Conservation (phyloP, 2,888 invertebrate genomes). For the Tromatobia lineatoria region DNA sequence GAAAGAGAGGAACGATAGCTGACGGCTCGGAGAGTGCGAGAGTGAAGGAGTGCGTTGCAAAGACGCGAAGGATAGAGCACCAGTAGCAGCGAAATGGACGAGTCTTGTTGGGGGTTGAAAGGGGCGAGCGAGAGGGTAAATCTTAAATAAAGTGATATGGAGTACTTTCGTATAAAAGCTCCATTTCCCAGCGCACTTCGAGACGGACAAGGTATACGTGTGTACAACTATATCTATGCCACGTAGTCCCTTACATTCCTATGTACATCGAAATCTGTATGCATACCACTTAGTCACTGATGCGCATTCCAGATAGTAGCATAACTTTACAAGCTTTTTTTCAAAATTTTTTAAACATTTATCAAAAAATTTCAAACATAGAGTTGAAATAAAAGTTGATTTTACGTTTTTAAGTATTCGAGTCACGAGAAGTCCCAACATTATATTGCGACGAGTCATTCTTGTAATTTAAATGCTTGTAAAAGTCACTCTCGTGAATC, state of each 20-base stretch:
- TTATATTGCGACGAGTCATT: neutral
- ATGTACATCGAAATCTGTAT: slow-evolving; percentile 2
- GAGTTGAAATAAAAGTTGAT: neutral
- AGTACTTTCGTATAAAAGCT: slow-evolving; percentile 85
- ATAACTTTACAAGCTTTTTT: slow-evolving; percentile 44
- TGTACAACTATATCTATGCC: neutral
- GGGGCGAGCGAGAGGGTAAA: slow-evolving; percentile 85
- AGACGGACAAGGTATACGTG: slow-evolving; percentile 54
- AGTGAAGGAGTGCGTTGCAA: slow-evolving; percentile 52
- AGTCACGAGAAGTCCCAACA: too few species aligned
- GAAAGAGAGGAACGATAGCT: slow-evolving; percentile 41
- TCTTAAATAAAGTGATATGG: slow-evolving; percentile 86
- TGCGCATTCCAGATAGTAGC: slow-evolving; percentile 45
- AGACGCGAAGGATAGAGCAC: slow-evolving; percentile 47
- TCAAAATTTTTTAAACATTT: slow-evolving; percentile 15
- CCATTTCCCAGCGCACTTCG: slow-evolving; percentile 80
- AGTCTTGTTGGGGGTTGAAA: slow-evolving; percentile 85
- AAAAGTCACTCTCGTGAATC: slow-evolving; percentile 73
- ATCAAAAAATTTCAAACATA: slow-evolving; percentile 19
- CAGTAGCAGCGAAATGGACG: slow-evolving; percentile 83
- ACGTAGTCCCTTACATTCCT: neutral
- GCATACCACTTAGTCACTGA: slow-evolving; percentile 10
- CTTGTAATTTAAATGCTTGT: slow-evolving; percentile 54
- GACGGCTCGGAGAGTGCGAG: slow-evolving; percentile 59
- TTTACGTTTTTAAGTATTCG: too few species aligned